phyloP scores from a whole-genome alignment of 2,888 invertebrate genomes.

The Hydriomena furcata region DNA sequence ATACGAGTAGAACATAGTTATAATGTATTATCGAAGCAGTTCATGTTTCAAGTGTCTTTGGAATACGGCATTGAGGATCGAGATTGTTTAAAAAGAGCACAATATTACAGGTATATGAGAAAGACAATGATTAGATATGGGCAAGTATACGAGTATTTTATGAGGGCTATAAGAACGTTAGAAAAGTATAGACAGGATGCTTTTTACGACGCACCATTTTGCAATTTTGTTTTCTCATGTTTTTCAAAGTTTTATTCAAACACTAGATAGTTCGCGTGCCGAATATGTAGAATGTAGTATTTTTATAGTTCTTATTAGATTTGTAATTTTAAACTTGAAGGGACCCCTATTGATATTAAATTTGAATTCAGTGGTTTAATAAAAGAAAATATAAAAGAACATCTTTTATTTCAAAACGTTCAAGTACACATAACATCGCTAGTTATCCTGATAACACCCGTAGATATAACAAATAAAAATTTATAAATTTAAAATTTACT shows the following conservation, averaged over 20 bases:
- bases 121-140: constrained; percentile 39
- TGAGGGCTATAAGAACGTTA: constrained; percentile 36
- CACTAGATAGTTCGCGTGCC: constrained; percentile 31
- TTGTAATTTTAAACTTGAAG: constrained; percentile 51
- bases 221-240: constrained; percentile 44
- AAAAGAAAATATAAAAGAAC: constrained; percentile 36
- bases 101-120: background rate
- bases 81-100: too few species aligned
- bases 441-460: constrained; percentile 43
- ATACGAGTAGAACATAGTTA: too few species aligned
- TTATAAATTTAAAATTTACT: constrained; percentile 35
- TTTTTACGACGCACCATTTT: constrained; percentile 54
- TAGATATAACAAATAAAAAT: constrained; percentile 41
- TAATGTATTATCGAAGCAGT: too few species aligned
- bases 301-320: constrained; percentile 37
- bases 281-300: constrained; percentile 26
- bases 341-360: constrained; percentile 57
- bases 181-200: constrained; percentile 40
- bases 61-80: background rate
- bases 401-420: constrained; percentile 49
- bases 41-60: too few species aligned
- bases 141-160: constrained; percentile 30
- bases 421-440: constrained; percentile 31
- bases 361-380: constrained; percentile 35
- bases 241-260: constrained; percentile 18